Conservation (phyloP, 1,140 invertebrate genomes). For the Thaumatotibia leucotreta region DNA sequence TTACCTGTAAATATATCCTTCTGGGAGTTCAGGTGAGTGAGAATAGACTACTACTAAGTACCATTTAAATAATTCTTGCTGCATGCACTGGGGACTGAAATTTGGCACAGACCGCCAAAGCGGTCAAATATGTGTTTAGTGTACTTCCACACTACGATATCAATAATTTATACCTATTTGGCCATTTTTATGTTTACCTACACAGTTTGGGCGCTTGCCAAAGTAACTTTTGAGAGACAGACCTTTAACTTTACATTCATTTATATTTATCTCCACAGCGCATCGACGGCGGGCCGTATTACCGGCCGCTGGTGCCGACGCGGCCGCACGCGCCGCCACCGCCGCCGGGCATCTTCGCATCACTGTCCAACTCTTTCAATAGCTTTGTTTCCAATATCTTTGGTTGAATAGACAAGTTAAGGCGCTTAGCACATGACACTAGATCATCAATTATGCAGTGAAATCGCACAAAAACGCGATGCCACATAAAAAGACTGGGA, state of each 20-base stretch:
- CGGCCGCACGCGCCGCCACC: slow-evolving; percentile 55
- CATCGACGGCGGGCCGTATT: slow-evolving; percentile 78
- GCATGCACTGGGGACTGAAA: background rate
- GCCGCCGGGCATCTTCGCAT: slow-evolving; percentile 84
- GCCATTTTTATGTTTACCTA: no score
- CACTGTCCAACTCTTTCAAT: slow-evolving; percentile 86
- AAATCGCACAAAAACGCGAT: no score
- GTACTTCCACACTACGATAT: no score
- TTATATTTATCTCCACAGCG: slow-evolving; percentile 55
- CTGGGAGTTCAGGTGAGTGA: background rate
- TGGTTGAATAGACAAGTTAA: slow-evolving; percentile 70
- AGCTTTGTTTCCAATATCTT: slow-evolving; percentile 86
- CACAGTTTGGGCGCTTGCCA: no score
- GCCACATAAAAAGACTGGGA: no score
- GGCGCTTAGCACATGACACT: background rate
- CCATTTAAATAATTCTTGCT: background rate
- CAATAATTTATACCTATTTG: no score
- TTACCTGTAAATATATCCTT: slow-evolving; percentile 5
- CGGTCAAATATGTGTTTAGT: no score
- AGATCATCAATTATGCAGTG: no score
- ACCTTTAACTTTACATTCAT: background rate
- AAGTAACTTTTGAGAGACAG: background rate
- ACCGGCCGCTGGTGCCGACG: slow-evolving; percentile 73
- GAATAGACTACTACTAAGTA: background rate
- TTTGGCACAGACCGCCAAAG: no score